Evolutionary conservation across 2,888 invertebrate genomes (phyloP).

Genomic region (Drosophila atripex): DNA sequence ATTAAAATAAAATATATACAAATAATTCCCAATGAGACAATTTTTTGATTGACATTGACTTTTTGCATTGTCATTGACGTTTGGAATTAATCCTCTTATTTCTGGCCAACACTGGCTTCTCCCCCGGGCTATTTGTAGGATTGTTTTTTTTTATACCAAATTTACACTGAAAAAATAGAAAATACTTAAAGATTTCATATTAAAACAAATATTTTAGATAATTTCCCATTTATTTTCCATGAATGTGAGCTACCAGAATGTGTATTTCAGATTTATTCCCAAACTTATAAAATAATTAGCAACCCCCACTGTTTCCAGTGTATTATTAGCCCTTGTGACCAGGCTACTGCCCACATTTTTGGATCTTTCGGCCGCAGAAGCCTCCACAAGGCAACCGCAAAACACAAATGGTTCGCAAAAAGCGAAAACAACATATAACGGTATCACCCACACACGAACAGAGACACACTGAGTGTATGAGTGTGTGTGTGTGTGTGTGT

Average conservation of each 20-base stretch:
- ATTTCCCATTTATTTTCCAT: background rate
- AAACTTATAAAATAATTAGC: background rate
- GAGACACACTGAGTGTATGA: slow-evolving; percentile 5
- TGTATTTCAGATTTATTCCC: background rate
- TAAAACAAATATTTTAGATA: background rate
- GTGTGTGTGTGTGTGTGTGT: background rate
- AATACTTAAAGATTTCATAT: background rate
- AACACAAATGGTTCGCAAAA: slow-evolving; percentile 36
- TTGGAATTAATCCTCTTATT: slow-evolving; percentile 19
- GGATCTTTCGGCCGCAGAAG: slow-evolving; percentile 10
- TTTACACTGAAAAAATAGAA: background rate
- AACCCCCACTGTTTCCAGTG: background rate
- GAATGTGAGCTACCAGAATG: too few relatives aligned
- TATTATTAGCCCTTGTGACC: background rate
- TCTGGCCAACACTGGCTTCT: slow-evolving; percentile 1
- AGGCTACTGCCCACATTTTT: slow-evolving; percentile 16
- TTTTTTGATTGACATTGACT: slow-evolving; percentile 8
- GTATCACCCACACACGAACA: slow-evolving; percentile 17
- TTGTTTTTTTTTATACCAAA: background rate
- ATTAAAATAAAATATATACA: background rate
- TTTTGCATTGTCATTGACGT: slow-evolving; percentile 12
- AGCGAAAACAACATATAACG: slow-evolving; percentile 6
- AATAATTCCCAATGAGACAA: background rate
- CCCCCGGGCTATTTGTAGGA: slow-evolving; percentile 1
- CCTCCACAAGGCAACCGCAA: slow-evolving; percentile 45